Evolutionary conservation across 1,140 invertebrate species (phyloP).

Genomic region (Sesamia nonagrioides): DNA sequence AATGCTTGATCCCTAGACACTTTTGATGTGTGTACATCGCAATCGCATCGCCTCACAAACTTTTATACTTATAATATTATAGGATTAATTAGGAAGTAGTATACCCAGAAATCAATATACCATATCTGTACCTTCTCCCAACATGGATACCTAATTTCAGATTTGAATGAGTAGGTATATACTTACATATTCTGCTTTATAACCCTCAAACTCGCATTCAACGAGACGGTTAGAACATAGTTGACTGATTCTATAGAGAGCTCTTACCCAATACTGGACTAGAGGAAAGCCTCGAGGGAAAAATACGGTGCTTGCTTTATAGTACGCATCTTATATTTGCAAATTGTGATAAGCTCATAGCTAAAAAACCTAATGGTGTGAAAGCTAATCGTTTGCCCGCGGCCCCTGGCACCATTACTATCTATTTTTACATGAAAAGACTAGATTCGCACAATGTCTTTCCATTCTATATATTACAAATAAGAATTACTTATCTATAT

Average conservation of each 20-base stretch:
- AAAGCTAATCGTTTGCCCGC: conserved; percentile 58
- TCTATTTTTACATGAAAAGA: conserved; percentile 59
- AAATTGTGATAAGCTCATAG: conserved; percentile 57
- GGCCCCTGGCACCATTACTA: conserved; percentile 52
- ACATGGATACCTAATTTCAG: too few relatives aligned
- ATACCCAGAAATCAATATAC: too few relatives aligned
- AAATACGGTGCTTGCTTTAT: conserved; percentile 11
- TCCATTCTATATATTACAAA: conserved; percentile 35
- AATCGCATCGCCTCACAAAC: too few relatives aligned
- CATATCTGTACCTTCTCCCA: too few relatives aligned
- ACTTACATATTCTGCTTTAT: neutral
- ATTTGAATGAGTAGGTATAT: neutral
- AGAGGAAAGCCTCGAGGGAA: conserved; percentile 2
- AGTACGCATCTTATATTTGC: conserved; percentile 30
- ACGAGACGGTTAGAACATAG: neutral
- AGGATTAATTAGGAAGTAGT: too few relatives aligned
- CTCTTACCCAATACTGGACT: conserved; percentile 17
- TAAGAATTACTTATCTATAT: conserved; percentile 25
- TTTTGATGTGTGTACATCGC: too few relatives aligned
- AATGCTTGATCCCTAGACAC: too few relatives aligned
- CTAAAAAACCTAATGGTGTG: conserved; percentile 63
- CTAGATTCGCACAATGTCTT: conserved; percentile 37
- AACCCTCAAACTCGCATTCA: neutral
- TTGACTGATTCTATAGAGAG: neutral
- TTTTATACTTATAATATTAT: too few relatives aligned